phyloP scores from a whole-genome alignment of 92 coral and sea anemone species.

The Parazoanthus swiftii region DNA sequence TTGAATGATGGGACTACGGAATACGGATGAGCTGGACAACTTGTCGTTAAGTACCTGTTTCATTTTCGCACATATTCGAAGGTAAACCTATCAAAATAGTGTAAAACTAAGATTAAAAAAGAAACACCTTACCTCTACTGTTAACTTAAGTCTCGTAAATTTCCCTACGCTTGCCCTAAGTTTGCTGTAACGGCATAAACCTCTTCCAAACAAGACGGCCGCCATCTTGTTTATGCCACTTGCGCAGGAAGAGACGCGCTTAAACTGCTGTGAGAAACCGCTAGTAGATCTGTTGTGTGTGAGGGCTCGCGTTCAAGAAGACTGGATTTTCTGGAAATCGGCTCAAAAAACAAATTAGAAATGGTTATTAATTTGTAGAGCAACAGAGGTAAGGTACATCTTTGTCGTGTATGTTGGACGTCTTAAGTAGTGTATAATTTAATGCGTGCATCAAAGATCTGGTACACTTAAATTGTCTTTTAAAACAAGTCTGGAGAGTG shows the following conservation, averaged over 20 bases:
- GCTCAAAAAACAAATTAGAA: no score
- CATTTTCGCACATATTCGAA: background rate
- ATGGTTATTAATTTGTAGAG: no score
- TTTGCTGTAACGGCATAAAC: background rate
- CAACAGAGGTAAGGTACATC: no score
- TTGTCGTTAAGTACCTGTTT: background rate
- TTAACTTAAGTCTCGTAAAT: background rate
- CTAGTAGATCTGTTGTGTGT: background rate
- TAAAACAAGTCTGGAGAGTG: no score
- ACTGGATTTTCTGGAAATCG: no score
- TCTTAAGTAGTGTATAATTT: no score
- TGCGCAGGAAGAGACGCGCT: slow-evolving; percentile 26
- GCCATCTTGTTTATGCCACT: slow-evolving; percentile 37
- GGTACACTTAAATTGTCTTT: no score
- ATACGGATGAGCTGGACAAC: no score
- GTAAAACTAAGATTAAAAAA: background rate
- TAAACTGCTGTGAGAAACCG: slow-evolving; percentile 21
- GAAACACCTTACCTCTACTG: background rate
- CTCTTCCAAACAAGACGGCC: slow-evolving; percentile 24
- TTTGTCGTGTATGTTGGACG: no score
- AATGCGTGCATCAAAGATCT: no score
- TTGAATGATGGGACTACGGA: no score
- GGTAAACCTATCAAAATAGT: background rate
- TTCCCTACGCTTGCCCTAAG: slow-evolving; percentile 12
- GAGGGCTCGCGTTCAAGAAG: slow-evolving; percentile 6